A percentile compares a stretch with the other conserved stretches of the same genome.
These are phyloP conservation scores for Chondrilla cf. caribensis DNA, from an alignment of 37 sponge, comb jelly and placozoan genomes.

Conservation along the genomic window DNA sequence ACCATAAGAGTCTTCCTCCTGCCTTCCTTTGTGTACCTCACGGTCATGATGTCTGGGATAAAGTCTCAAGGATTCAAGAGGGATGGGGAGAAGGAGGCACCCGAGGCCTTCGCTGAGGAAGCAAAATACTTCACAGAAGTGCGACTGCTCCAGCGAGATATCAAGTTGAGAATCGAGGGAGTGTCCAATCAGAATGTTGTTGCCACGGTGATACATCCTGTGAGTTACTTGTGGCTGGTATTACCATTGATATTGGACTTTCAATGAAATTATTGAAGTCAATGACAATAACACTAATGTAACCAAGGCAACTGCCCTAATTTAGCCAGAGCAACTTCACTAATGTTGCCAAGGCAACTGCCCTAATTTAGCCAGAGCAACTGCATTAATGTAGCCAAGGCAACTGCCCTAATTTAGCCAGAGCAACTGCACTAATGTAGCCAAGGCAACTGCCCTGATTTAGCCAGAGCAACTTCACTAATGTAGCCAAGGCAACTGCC, in stretches of 20 bases:
- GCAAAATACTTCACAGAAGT: slow-evolving; percentile 91
- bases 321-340: too few species aligned
- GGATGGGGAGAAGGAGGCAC: slow-evolving; percentile 58
- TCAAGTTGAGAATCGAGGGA: slow-evolving; percentile 87
- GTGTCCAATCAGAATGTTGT: slow-evolving; percentile 62
- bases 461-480: too few species aligned
- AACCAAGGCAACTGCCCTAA: too few species aligned
- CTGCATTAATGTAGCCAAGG: too few species aligned
- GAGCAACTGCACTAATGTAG: too few species aligned
- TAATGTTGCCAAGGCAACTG: too few species aligned
- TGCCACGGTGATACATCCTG: slow-evolving; percentile 64
- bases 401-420: too few species aligned
- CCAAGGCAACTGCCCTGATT: too few species aligned
- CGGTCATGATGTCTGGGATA: slow-evolving; percentile 88
- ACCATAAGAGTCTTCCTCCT: slow-evolving; percentile 72
- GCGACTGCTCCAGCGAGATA: slow-evolving; percentile 87
- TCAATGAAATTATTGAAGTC: not conserved
- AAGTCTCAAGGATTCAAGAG: slow-evolving; percentile 81
- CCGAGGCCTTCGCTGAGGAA: slow-evolving; percentile 91
- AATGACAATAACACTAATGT: not conserved
- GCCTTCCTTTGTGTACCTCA: slow-evolving; percentile 67
- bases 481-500: too few species aligned
- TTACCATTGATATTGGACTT: too few species aligned
- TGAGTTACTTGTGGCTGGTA: slow-evolving; percentile 36
- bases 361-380: too few species aligned